phyloP scores from a whole-genome alignment of 2,888 invertebrate species.

The Lochmaea crataegi region DNA sequence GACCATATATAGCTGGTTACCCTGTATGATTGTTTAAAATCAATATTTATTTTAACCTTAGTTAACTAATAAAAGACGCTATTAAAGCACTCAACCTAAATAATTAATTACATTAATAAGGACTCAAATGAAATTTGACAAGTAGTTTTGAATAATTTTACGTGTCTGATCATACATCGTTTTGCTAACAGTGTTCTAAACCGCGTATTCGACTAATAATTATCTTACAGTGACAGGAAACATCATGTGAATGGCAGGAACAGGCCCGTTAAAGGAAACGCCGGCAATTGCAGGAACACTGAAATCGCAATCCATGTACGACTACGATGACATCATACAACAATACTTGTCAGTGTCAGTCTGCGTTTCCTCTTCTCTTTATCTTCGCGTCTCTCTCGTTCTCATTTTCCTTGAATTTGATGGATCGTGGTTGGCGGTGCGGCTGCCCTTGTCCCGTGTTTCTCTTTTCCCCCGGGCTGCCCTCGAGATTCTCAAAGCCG shows the following conservation, averaged over 20 bases:
- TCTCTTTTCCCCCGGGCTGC: slow-evolving; percentile 8
- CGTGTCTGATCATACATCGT: background rate
- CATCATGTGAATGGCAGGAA: slow-evolving; percentile 33
- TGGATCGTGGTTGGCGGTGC: slow-evolving; percentile 49
- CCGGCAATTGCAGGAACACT: slow-evolving; percentile 54
- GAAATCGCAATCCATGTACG: slow-evolving; percentile 56
- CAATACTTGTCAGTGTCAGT: slow-evolving; percentile 61
- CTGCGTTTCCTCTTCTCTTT: slow-evolving; percentile 51
- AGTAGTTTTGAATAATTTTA: background rate
- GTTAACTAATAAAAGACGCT: background rate
- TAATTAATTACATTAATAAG: background rate
- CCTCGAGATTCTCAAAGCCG: background rate
- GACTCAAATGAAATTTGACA: background rate
- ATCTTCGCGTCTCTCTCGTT: slow-evolving; percentile 2
- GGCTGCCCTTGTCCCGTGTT: slow-evolving; percentile 13
- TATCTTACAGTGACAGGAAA: slow-evolving; percentile 31
- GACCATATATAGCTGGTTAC: too few species aligned
- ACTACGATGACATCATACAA: slow-evolving; percentile 56
- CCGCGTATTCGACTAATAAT: slow-evolving; percentile 26
- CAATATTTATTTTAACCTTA: background rate
- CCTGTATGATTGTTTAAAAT: too few species aligned
- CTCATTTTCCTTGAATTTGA: slow-evolving; percentile 52
- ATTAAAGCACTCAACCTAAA: background rate
- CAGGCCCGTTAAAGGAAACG: slow-evolving; percentile 46
- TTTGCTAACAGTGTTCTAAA: background rate